Percentiles rank a stretch among this genome's conserved stretches.
Conservation (phyloP, 1,140 invertebrate genomes). For the Lutraria rhynchaena region DNA sequence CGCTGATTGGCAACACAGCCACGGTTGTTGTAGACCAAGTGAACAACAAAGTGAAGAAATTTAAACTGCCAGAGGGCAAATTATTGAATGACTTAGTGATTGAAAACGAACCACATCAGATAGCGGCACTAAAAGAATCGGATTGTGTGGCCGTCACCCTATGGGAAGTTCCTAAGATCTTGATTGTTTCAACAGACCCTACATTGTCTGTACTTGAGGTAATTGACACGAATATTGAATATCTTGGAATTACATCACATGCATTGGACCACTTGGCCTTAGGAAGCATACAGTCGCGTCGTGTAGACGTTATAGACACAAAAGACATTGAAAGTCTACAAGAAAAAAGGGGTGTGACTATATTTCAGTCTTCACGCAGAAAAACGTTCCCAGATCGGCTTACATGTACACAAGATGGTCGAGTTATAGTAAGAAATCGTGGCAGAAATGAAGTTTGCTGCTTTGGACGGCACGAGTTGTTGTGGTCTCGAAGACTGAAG, state of each 20-base stretch:
- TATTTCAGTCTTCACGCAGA: conserved; percentile 29
- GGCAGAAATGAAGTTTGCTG: conserved; percentile 40
- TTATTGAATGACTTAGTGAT: conserved; percentile 39
- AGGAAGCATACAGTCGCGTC: conserved; percentile 18
- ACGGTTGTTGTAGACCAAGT: conserved; percentile 42
- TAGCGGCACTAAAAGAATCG: conserved; percentile 20
- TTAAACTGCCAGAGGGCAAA: conserved; percentile 54
- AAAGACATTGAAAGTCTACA: not conserved
- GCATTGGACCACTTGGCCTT: not conserved
- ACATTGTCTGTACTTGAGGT: not conserved
- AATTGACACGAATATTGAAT: conserved; percentile 33
- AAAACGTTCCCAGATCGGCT: conserved; percentile 44
- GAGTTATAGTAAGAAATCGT: conserved; percentile 34
- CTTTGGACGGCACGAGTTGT: not conserved
- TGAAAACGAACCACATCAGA: conserved; percentile 43
- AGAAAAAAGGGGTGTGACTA: not conserved
- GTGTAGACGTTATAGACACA: conserved; percentile 25
- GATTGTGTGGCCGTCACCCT: conserved; percentile 26
- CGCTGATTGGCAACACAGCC: conserved; percentile 17
- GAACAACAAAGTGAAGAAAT: conserved; percentile 57
- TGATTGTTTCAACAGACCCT: conserved; percentile 43
- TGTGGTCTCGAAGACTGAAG: conserved; percentile 43
- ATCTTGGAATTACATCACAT: conserved; percentile 47
- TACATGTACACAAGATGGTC: conserved; percentile 10
- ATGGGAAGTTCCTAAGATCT: conserved; percentile 39